phyloP scores from a whole-genome alignment of 2,888 invertebrate genomes.

The Eristalis arbustorum region DNA sequence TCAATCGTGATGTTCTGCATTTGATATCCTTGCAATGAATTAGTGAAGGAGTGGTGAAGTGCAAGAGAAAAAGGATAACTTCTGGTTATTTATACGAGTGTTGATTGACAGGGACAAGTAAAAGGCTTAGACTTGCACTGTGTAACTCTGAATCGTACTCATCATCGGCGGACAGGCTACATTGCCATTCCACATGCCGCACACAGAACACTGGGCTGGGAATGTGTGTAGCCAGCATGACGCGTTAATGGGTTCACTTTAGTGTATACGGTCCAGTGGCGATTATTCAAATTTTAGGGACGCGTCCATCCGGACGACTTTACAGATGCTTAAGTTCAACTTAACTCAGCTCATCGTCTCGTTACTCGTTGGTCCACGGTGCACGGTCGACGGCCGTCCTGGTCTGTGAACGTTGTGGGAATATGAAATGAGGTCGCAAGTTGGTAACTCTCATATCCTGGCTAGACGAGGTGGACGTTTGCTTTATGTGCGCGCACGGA shows the following conservation, averaged over 20 bases:
- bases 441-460: slow-evolving; percentile 58
- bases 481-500: background rate
- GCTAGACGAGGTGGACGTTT: slow-evolving; percentile 46
- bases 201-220: background rate
- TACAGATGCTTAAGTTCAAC: slow-evolving; percentile 68
- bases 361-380: background rate
- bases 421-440: slow-evolving; percentile 54
- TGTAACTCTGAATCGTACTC: slow-evolving; percentile 23
- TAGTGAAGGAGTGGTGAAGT: slow-evolving; percentile 3
- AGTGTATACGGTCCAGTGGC: slow-evolving; percentile 66
- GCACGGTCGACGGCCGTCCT: background rate
- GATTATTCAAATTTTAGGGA: slow-evolving; percentile 71
- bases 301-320: slow-evolving; percentile 67
- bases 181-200: slow-evolving; percentile 2
- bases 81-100: slow-evolving; percentile 66
- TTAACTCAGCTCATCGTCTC: slow-evolving; percentile 58
- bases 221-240: slow-evolving; percentile 5
- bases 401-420: slow-evolving; percentile 44
- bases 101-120: slow-evolving; percentile 68
- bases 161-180: slow-evolving; percentile 58
- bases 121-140: slow-evolving; percentile 61
- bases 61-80: slow-evolving; percentile 56
- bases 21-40: slow-evolving; percentile 42
- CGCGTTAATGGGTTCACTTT: slow-evolving; percentile 60
- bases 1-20: slow-evolving; percentile 22